These are phyloP conservation scores for Hemistola chrysoprasaria DNA, from an alignment of 2,888 invertebrate genomes.

Conservation along the genomic window DNA sequence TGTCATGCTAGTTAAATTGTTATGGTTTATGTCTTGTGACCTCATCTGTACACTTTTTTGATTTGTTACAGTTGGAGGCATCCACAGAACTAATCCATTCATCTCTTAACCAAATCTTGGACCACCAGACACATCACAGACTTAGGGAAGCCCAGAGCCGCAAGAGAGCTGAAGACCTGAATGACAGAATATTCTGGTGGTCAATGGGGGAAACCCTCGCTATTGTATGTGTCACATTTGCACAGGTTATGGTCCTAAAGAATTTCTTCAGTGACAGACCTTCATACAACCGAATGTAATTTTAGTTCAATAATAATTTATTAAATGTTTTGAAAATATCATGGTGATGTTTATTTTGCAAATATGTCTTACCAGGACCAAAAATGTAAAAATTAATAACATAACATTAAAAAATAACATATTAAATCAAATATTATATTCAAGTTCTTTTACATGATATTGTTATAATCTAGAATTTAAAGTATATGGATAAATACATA, in stretches of 20 bases:
- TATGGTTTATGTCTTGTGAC: too few relatives aligned
- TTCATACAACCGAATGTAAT: conserved; percentile 71
- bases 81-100: conserved; percentile 95
- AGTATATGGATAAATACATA: too few relatives aligned
- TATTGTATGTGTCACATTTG: conserved; percentile 92
- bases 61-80: conserved; percentile 91
- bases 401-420: too few relatives aligned
- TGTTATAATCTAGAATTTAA: too few relatives aligned
- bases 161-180: conserved; percentile 97
- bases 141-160: conserved; percentile 96
- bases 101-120: conserved; percentile 92
- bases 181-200: conserved; percentile 97
- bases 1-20: too few relatives aligned
- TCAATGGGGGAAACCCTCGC: conserved; percentile 93
- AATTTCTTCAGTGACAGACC: conserved; percentile 90
- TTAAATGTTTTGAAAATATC: conserved; percentile 51
- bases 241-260: conserved; percentile 94
- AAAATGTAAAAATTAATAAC: too few relatives aligned
- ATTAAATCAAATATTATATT: too few relatives aligned
- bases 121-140: conserved; percentile 98
- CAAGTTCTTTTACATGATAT: too few relatives aligned
- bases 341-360: neutral
- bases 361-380: too few relatives aligned
- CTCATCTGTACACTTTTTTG: neutral
- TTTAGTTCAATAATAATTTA: conserved; percentile 59